A percentile compares a stretch with the other conserved stretches of the same genome.
phyloP scores from a whole-genome alignment of 2,888 invertebrate genomes.

The Nezara viridula region DNA sequence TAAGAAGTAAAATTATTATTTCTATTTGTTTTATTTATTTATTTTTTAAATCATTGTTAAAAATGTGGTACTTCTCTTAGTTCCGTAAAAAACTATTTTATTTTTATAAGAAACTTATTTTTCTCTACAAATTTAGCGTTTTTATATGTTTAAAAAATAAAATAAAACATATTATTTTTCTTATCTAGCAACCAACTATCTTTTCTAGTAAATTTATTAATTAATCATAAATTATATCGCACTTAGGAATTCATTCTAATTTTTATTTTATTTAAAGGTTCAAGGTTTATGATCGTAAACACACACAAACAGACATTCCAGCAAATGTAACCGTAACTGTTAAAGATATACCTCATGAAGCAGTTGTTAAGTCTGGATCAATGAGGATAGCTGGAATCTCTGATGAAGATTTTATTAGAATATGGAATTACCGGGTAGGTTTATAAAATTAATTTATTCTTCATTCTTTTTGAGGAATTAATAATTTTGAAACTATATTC shows the following conservation, averaged over 20 bases:
- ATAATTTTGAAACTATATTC: background rate
- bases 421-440: slow-evolving; percentile 86
- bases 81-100: too few species aligned
- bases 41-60: background rate
- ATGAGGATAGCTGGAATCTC: slow-evolving; percentile 93
- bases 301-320: slow-evolving; percentile 93
- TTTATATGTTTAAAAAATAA: too few species aligned
- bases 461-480: background rate
- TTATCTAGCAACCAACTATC: too few species aligned
- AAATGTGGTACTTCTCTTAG: too few species aligned
- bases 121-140: too few species aligned
- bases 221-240: background rate
- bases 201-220: background rate
- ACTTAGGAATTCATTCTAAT: background rate
- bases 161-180: too few species aligned
- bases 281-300: slow-evolving; percentile 77
- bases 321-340: slow-evolving; percentile 97
- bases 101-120: too few species aligned
- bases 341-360: slow-evolving; percentile 94
- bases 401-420: slow-evolving; percentile 95
- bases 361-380: slow-evolving; percentile 95
- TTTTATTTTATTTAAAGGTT: slow-evolving; percentile 27
- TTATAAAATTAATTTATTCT: background rate
- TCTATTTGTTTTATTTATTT: background rate
- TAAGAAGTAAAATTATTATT: background rate